A percentile compares a stretch with the other conserved stretches of the same genome.
Conservation (phyloP, 2,888 invertebrate genomes). For the Argynnis bischoffii region DNA sequence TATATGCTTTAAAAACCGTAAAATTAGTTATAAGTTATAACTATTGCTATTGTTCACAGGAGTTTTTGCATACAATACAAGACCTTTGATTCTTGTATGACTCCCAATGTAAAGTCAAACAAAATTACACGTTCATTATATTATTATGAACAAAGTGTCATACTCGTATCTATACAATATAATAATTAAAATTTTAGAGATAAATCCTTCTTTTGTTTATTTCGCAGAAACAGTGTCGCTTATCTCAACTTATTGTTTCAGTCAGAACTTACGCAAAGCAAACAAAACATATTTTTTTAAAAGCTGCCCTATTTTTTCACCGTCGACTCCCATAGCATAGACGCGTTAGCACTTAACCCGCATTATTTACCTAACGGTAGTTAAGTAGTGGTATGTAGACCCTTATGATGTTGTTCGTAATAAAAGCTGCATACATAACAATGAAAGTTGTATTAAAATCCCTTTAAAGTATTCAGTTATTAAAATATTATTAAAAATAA, state of each 20-base stretch:
- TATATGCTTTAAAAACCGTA: constrained; percentile 27
- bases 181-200: neutral
- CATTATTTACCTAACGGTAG: neutral
- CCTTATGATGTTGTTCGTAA: no score
- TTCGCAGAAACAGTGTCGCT: constrained; percentile 9
- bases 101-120: constrained; percentile 12
- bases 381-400: no score
- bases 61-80: constrained; percentile 32
- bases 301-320: constrained; percentile 6
- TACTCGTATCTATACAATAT: neutral
- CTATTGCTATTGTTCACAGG: constrained; percentile 28
- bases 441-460: no score
- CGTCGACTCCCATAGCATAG: neutral
- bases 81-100: constrained; percentile 32
- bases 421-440: no score
- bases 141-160: constrained; percentile 1
- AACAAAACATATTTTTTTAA: constrained; percentile 7
- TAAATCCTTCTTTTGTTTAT: constrained; percentile 1
- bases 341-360: neutral
- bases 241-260: constrained; percentile 9
- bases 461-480: no score
- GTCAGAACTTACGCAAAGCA: neutral
- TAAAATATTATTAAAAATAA: no score
- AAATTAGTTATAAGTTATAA: constrained; percentile 27
- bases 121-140: constrained; percentile 1